Base-by-base conservation (phyloP, 1,140 invertebrate species). In the Cydia pomonella region DNA sequence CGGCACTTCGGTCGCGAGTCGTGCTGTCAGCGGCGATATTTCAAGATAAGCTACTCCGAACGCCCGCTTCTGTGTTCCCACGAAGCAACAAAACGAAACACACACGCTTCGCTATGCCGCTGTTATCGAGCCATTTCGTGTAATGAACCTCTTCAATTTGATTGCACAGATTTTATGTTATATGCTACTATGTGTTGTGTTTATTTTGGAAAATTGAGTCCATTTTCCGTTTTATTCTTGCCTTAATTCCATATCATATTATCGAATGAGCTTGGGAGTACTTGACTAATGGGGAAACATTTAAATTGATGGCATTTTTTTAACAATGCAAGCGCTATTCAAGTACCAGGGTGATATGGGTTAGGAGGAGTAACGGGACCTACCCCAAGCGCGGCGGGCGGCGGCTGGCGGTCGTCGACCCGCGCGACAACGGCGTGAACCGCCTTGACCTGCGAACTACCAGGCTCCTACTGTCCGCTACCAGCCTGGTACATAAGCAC, bases 1-100 rank as follows among this genome's bases (percentile, higher is more conserved):
- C 74, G 73, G 74, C 76, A 73, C 62, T 74, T 75, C 75, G 76
- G 76, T 77, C 72, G 77, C 77, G 76, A 77, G 63, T 79, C 75
- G 79, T 71, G 75, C 79, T 82, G 86, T 87, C 88, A 81, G 82
- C 83, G 78, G 80, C 84, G 82, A 90, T 90, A 87, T 85, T 82
- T 87, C 83, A 84, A 88, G 87, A 90, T 89, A 90, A 90, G 86
- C 81, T 74, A 83, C 80, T 82, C 79, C 80, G 86, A 85, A 81
- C 80, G 80, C 66, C 50, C 78, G 74, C 82, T 82, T 78, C 79
- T 75, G 80, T 74, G 71, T 87, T 90, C 87, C 86, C 87, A 88
- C 85, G 86, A 79, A 72, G 73, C 74, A 76, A 80, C 77, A 75
- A 75, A 44, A 69, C 73, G 27, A 41, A 64, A 69, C 64, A 69